Percentiles rank a stretch among this genome's conserved stretches.
phyloP scores from a whole-genome alignment of 92 coral and sea anemone species.

The Anthopleura xanthogrammica region DNA sequence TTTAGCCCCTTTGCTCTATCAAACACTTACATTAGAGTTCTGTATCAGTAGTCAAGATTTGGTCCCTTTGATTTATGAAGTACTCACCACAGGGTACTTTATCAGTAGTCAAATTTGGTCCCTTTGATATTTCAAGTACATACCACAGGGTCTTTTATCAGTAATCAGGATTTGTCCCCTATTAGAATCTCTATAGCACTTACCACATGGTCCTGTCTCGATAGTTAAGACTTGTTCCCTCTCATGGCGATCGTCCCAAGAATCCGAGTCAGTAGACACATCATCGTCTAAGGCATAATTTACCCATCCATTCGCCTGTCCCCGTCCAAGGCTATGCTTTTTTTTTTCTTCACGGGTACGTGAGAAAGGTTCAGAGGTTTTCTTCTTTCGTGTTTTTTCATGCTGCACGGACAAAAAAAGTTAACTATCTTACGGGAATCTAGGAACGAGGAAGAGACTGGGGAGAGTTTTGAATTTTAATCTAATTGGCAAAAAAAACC shows the following conservation, averaged over 20 bases:
- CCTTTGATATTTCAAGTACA: not conserved
- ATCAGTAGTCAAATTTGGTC: not conserved
- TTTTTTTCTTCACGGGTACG: not conserved
- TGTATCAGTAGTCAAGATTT: too few species aligned
- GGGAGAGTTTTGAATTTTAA: too few species aligned
- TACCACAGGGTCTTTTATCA: too few species aligned
- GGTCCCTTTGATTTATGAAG: too few species aligned
- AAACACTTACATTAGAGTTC: too few species aligned
- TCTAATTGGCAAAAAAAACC: too few species aligned
- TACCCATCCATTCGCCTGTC: not conserved
- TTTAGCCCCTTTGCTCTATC: too few species aligned
- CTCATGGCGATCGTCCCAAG: slow-evolving; percentile 5
- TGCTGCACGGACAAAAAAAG: not conserved
- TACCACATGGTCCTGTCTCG: slow-evolving; percentile 32
- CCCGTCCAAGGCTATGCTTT: not conserved
- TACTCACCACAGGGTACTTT: too few species aligned
- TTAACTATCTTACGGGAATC: too few species aligned
- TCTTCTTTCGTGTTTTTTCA: not conserved
- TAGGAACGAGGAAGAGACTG: too few species aligned
- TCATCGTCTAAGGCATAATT: slow-evolving; percentile 15
- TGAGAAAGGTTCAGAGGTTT: not conserved
- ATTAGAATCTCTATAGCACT: not conserved
- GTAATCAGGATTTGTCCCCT: too few species aligned
- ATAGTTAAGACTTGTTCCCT: slow-evolving; percentile 32
- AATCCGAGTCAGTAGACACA: slow-evolving; percentile 18